Conservation (phyloP, 2,888 invertebrate species). For the Tachina fera region DNA sequence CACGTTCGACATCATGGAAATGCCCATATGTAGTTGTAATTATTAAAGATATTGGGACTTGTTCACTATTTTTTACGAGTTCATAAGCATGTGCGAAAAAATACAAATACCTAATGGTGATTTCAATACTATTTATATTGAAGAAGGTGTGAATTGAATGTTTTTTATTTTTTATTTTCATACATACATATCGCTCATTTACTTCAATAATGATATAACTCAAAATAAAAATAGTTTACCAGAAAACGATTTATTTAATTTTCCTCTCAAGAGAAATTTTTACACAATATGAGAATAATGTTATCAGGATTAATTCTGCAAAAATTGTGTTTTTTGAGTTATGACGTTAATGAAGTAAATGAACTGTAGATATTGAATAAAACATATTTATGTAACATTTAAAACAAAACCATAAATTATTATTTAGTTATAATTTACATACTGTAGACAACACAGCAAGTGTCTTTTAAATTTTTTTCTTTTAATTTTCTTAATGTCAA, state of each 20-base stretch:
- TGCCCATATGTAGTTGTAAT: neutral
- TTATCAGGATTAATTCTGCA: too few relatives aligned
- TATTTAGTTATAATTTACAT: conserved; percentile 41
- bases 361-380: neutral
- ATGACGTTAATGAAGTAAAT: too few relatives aligned
- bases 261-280: too few relatives aligned
- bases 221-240: too few relatives aligned
- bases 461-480: neutral
- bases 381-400: neutral
- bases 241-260: too few relatives aligned
- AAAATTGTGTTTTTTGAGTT: too few relatives aligned
- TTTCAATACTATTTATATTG: conserved; percentile 39
- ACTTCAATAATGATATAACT: too few relatives aligned
- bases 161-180: neutral
- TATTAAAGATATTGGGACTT: neutral
- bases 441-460: conserved; percentile 18
- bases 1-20: too few relatives aligned
- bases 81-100: conserved; percentile 6
- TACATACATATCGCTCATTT: neutral
- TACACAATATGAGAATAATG: too few relatives aligned
- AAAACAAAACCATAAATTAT: conserved; percentile 14
- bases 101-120: neutral
- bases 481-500: conserved; percentile 43
- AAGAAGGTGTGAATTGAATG: conserved; percentile 33
- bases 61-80: neutral